A percentile compares a stretch with the other conserved stretches of the same genome.
phyloP scores from a whole-genome alignment of 2,888 invertebrate species.

The Heliothis peltigera region DNA sequence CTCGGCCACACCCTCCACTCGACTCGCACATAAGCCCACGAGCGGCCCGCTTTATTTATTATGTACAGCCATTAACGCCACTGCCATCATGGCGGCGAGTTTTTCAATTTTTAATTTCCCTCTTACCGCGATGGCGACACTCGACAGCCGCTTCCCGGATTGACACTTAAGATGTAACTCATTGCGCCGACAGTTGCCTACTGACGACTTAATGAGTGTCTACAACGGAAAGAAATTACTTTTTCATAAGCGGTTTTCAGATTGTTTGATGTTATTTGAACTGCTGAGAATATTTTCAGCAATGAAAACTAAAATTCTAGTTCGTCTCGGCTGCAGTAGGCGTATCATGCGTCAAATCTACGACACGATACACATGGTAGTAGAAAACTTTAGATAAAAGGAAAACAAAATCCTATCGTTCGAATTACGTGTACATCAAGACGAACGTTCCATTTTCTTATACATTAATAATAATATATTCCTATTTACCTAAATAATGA shows the following conservation, averaged over 20 bases:
- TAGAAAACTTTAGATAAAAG: not conserved
- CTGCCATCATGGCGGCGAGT: conserved; percentile 88
- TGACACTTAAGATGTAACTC: conserved; percentile 84
- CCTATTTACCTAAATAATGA: not conserved
- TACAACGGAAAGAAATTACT: conserved; percentile 65
- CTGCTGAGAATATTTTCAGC: conserved; percentile 17
- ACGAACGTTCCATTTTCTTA: not conserved
- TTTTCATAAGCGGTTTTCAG: conserved; percentile 34
- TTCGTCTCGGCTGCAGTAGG: no score
- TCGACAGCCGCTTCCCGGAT: conserved; percentile 80
- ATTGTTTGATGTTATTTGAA: conserved; percentile 24
- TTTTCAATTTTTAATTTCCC: conserved; percentile 90
- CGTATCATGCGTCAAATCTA: not conserved
- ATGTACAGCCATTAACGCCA: conserved; percentile 89
- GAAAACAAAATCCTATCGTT: not conserved
- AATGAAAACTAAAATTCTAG: not conserved
- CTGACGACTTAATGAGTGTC: conserved; percentile 71
- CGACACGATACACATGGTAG: not conserved
- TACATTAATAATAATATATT: not conserved
- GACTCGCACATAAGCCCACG: conserved; percentile 88
- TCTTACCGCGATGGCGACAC: conserved; percentile 79
- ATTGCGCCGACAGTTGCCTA: conserved; percentile 67
- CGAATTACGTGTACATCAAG: no score
- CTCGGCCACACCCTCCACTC: conserved; percentile 89
- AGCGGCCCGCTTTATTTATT: conserved; percentile 88